Conservation (phyloP, 1,140 invertebrate species). For the Penaeus chinensis region DNA sequence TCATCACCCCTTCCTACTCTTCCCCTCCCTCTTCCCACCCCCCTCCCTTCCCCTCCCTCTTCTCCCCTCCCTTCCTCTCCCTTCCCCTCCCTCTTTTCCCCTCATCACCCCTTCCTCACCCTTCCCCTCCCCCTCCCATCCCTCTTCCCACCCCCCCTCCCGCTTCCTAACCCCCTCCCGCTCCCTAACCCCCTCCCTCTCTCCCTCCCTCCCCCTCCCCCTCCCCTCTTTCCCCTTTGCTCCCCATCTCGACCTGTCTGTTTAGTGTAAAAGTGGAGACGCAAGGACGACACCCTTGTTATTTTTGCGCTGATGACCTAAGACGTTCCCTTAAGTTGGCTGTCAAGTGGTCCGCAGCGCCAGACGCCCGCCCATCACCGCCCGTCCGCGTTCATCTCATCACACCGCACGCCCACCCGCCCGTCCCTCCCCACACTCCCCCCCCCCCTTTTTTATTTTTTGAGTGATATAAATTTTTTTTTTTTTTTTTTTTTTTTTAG, state of each 20-base stretch:
- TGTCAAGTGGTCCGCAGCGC: background rate
- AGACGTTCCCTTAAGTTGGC: slow-evolving; percentile 25
- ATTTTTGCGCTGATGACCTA: slow-evolving; percentile 29
- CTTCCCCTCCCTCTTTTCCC: background rate
- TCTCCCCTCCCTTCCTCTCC: background rate
- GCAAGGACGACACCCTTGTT: slow-evolving; percentile 5
- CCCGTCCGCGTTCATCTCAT: background rate
- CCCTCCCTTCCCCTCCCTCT: background rate
- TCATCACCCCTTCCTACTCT: too few relatives aligned
- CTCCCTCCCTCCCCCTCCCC: background rate
- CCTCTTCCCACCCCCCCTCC: background rate
- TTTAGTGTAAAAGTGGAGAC: slow-evolving; percentile 31
- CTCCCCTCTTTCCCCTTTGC: background rate
- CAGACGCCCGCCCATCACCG: background rate
- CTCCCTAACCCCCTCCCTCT: background rate
- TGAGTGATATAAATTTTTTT: too few relatives aligned
- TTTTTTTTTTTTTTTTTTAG: too few relatives aligned
- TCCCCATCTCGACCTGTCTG: slow-evolving; percentile 16
- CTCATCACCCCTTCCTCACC: too few relatives aligned
- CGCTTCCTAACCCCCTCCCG: background rate
- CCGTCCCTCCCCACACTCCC: too few relatives aligned
- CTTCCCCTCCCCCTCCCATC: background rate
- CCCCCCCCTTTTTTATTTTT: background rate
- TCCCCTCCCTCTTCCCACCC: background rate
- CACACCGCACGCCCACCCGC: background rate